A percentile compares a stretch with the other conserved stretches of the same genome.
Conservation (phyloP, 92 coral and sea anemone species). For the Parazoanthus atlanticus region DNA sequence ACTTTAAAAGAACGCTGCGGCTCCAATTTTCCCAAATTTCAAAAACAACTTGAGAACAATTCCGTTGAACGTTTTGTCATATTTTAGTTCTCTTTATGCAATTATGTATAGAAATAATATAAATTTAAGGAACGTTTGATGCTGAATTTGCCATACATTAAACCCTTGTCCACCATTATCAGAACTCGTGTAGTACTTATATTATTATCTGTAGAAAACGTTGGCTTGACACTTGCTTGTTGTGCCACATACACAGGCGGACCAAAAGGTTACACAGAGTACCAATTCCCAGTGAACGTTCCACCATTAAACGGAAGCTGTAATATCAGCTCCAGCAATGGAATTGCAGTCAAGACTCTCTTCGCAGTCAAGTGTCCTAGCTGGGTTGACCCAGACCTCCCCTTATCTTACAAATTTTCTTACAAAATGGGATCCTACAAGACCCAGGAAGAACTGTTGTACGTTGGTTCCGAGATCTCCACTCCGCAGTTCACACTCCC, state of each 20-base stretch:
- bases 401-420: conserved; percentile 41
- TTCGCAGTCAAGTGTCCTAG: conserved; percentile 49
- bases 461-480: conserved; percentile 23
- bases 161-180: too few species aligned
- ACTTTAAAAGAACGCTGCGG: too few species aligned
- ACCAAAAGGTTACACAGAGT: conserved; percentile 58
- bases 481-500: conserved; percentile 37
- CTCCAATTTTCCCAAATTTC: too few species aligned
- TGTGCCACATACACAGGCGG: conserved; percentile 36
- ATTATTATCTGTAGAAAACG: too few species aligned
- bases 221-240: too few species aligned
- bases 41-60: too few species aligned
- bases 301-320: conserved; percentile 70
- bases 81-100: too few species aligned
- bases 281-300: conserved; percentile 53
- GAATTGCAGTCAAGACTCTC: conserved; percentile 50
- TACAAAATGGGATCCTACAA: conserved; percentile 39
- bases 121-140: too few species aligned
- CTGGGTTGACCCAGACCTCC: conserved; percentile 52
- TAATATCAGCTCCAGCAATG: conserved; percentile 51
- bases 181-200: too few species aligned
- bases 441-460: conserved; percentile 42
- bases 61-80: too few species aligned
- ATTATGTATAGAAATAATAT: too few species aligned
- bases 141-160: too few species aligned